Conservation (phyloP, 2,888 invertebrate genomes). For the Ptychoptera contaminata region DNA sequence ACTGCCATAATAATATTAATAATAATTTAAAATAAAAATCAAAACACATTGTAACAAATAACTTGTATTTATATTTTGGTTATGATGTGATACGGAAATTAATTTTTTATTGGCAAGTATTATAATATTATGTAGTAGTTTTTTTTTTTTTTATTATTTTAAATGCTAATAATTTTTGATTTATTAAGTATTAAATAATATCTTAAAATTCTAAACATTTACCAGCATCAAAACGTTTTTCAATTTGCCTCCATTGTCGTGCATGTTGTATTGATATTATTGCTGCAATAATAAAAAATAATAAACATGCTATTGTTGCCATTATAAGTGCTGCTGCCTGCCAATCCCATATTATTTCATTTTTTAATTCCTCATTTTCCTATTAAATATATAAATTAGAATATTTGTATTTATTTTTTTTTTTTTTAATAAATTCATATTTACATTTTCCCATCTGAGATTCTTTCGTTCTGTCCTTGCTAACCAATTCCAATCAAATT, state of each 20-base stretch:
- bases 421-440: not conserved
- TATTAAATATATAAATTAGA: constrained; percentile 1
- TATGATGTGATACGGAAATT: too few relatives aligned
- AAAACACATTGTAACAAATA: too few relatives aligned
- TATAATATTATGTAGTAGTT: not conserved
- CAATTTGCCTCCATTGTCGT: constrained; percentile 63
- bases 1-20: too few relatives aligned
- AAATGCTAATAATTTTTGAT: too few relatives aligned
- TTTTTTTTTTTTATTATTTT: too few relatives aligned
- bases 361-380: constrained; percentile 14
- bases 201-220: constrained; percentile 21
- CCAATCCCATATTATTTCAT: constrained; percentile 49
- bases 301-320: constrained; percentile 58
- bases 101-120: not conserved
- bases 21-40: too few relatives aligned
- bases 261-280: constrained; percentile 62
- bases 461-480: constrained; percentile 27
- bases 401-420: not conserved
- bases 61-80: too few relatives aligned
- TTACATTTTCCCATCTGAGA: constrained; percentile 28
- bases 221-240: constrained; percentile 65
- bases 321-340: constrained; percentile 55
- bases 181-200: too few relatives aligned
- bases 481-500: constrained; percentile 43
- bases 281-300: constrained; percentile 65